Base-by-base conservation (phyloP, 2,797 vertebrate species). In the Syndactyla subalaris region DNA sequence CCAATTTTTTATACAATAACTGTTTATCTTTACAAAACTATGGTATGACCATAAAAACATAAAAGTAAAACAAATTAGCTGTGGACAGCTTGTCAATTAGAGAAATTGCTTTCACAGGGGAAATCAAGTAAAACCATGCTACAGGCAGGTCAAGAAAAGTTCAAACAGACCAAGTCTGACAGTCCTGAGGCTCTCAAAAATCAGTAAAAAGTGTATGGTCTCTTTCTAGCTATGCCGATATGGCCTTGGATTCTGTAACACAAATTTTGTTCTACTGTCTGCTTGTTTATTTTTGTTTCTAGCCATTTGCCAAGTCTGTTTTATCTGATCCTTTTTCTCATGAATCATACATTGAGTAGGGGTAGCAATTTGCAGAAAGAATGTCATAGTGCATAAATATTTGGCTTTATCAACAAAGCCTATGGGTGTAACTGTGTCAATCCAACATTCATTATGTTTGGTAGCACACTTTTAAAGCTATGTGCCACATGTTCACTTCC, bases 341-440 rank as follows among this genome's bases (percentile, higher is more conserved):
- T 95, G 88, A 95, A 96, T 95, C 76, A 90, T 90, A 88, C 70
- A 94, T 76, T 76, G 70, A 94, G 74, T 68, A 86, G 51, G 85
- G 93, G 43, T 92, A 95, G 46, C 74, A 94, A 90, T 92, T 84
- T 93, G 90, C 83, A 92, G 88, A 75, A 88, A 84, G 59, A 78
- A 95, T 93, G 83, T 95, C 95, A 95, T 48, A 51, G 41, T 70
- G 59, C 84, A 88, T 86, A 95, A 95, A 90, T 93, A 95, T 92
- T 94, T 95, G 90, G 83, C 92, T 95, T 94, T 94, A 81, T 95
- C 93, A 94, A 86, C 93, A 96, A 97, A 96, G 83, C 76, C 75
- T 84, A 81, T 63, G 94, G 70, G 89, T 95, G 54, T 90, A 94
- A 93, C 89, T 90, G 86, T 95, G 95, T 95, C 95, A 95, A 62